Evolutionary conservation across 2,888 invertebrate species (phyloP).

Genomic region (Orthosia incerta): DNA sequence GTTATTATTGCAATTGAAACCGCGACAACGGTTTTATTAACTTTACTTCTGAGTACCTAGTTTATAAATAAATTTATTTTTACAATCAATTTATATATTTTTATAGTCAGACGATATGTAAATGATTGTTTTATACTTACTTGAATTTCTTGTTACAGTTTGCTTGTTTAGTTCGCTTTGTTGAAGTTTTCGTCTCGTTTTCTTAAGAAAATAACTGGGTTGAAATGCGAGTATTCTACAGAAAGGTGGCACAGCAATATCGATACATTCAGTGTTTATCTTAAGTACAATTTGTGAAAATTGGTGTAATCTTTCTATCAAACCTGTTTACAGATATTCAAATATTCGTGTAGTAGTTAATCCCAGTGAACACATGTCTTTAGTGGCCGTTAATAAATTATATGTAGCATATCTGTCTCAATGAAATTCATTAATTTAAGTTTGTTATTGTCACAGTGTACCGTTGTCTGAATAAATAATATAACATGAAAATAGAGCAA

Average conservation of each 20-base stretch:
- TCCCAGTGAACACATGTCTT: conserved; percentile 74
- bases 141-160: conserved; percentile 11
- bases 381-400: conserved; percentile 78
- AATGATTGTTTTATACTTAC: conserved; percentile 10
- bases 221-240: conserved; percentile 51
- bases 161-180: background rate
- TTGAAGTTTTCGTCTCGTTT: background rate
- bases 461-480: conserved; percentile 91
- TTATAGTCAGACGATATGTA: conserved; percentile 5
- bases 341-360: conserved; percentile 76
- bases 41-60: background rate
- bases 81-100: conserved; percentile 13
- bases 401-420: conserved; percentile 83
- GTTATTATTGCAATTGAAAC: background rate
- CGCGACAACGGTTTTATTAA: background rate
- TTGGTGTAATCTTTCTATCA: conserved; percentile 69
- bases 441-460: conserved; percentile 91
- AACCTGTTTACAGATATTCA: conserved; percentile 63
- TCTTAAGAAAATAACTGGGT: conserved; percentile 37
- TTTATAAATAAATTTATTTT: conserved; percentile 6
- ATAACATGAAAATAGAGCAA: conserved; percentile 89
- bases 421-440: conserved; percentile 87
- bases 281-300: conserved; percentile 75
- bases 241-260: conserved; percentile 60
- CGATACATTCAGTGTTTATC: conserved; percentile 68